These are phyloP conservation scores for Meiosimyza platycephala DNA, from an alignment of 2,888 invertebrate species.

Conservation along the genomic window DNA sequence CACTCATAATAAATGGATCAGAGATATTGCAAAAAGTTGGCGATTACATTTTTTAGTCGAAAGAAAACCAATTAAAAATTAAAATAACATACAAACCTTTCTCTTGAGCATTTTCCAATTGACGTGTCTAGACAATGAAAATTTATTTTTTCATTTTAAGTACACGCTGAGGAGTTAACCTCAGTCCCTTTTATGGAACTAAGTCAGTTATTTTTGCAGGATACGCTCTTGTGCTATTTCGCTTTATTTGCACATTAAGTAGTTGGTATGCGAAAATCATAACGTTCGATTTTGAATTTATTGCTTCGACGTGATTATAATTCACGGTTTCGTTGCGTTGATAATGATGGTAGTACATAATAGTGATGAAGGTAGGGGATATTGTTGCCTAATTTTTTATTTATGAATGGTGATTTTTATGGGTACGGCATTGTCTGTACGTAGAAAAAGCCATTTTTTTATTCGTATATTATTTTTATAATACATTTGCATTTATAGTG, in stretches of 20 bases:
- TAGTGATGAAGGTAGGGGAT: conserved; percentile 19
- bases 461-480: conserved; percentile 7
- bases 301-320: conserved; percentile 65
- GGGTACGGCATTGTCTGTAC: neutral
- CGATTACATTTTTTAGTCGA: conserved; percentile 45
- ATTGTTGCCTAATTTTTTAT: conserved; percentile 27
- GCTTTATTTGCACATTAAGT: conserved; percentile 23
- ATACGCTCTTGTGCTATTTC: conserved; percentile 4
- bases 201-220: neutral
- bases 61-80: conserved; percentile 57
- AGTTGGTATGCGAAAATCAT: conserved; percentile 55
- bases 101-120: neutral
- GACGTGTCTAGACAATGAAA: conserved; percentile 57
- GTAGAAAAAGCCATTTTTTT: neutral
- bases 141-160: conserved; percentile 50
- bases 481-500: neutral
- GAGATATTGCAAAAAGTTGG: no score
- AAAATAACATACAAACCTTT: conserved; percentile 33
- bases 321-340: conserved; percentile 43
- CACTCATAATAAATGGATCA: no score
- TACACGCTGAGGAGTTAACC: conserved; percentile 7
- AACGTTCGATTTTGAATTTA: conserved; percentile 62
- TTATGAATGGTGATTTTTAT: conserved; percentile 36
- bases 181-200: neutral
- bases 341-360: neutral